Conservation (phyloP, 53 echinoderm and acorn worm genomes). For the Actinopyga echinites region DNA sequence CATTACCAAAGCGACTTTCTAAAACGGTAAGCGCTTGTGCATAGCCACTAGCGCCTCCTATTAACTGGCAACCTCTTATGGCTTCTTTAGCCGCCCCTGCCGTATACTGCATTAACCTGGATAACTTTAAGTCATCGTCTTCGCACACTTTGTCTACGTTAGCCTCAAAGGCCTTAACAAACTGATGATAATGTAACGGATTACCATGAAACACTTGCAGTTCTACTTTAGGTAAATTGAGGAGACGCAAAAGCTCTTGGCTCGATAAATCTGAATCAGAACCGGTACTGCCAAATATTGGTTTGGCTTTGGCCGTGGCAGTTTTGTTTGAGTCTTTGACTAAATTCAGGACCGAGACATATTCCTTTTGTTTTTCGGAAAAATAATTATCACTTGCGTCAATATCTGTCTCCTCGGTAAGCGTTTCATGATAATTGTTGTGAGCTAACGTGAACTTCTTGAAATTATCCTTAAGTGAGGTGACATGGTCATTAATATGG, state of each 20-base stretch:
- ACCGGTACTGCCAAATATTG: not conserved
- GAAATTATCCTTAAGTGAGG: conserved; percentile 18
- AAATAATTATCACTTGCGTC: conserved; percentile 49
- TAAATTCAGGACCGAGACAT: conserved; percentile 15
- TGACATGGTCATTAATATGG: conserved; percentile 14
- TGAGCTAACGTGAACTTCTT: conserved; percentile 34
- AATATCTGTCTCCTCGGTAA: conserved; percentile 28
- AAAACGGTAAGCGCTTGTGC: conserved; percentile 29
- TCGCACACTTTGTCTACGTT: conserved; percentile 54
- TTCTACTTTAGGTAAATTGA: conserved; percentile 57
- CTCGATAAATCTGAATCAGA: conserved; percentile 31
- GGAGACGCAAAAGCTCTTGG: conserved; percentile 26
- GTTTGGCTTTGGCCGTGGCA: conserved; percentile 15
- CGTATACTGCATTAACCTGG: conserved; percentile 54
- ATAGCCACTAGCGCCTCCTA: conserved; percentile 39
- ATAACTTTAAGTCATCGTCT: conserved; percentile 41
- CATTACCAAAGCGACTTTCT: conserved; percentile 47
- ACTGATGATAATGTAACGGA: conserved; percentile 54
- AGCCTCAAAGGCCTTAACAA: conserved; percentile 45
- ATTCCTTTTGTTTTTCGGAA: conserved; percentile 18
- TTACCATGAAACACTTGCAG: conserved; percentile 46
- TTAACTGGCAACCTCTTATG: conserved; percentile 45
- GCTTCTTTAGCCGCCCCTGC: conserved; percentile 48
- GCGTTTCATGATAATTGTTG: conserved; percentile 37
- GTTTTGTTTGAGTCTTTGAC: conserved; percentile 3